phyloP scores from a whole-genome alignment of 2,888 invertebrate genomes.

The Crioceris asparagi region DNA sequence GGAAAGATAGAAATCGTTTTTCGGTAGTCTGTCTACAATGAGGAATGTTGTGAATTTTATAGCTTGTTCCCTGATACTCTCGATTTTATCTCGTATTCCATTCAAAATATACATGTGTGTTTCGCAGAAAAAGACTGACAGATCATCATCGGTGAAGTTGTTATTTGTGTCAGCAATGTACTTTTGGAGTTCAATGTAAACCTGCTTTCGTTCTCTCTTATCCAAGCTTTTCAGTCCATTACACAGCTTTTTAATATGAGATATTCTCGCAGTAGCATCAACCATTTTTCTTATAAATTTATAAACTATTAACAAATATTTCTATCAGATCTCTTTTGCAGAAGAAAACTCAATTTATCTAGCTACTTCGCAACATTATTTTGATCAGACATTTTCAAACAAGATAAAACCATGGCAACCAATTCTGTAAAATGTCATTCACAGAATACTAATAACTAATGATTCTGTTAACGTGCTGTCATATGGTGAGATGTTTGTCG shows the following conservation, averaged over 20 bases:
- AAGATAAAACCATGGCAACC: too few relatives aligned
- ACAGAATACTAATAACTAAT: too few relatives aligned
- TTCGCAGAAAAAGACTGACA: slow-evolving; percentile 35
- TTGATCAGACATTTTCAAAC: too few relatives aligned
- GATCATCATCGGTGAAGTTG: slow-evolving; percentile 36
- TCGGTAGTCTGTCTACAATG: slow-evolving; percentile 43
- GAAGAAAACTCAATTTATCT: too few relatives aligned
- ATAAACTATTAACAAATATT: too few relatives aligned
- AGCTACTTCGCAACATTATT: too few relatives aligned
- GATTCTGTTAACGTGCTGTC: too few relatives aligned
- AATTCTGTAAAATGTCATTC: too few relatives aligned
- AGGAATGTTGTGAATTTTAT: slow-evolving; percentile 47
- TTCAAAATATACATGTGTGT: slow-evolving; percentile 39
- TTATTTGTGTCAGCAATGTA: slow-evolving; percentile 39
- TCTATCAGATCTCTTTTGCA: too few relatives aligned
- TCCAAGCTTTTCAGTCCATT: slow-evolving; percentile 47
- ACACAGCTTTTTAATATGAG: slow-evolving; percentile 27
- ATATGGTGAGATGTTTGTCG: too few relatives aligned
- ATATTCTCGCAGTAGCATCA: slow-evolving; percentile 13
- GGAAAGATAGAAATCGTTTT: slow-evolving; percentile 62
- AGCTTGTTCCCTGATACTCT: slow-evolving; percentile 51
- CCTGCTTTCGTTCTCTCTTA: slow-evolving; percentile 46
- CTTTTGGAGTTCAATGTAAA: slow-evolving; percentile 44
- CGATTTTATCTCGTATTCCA: slow-evolving; percentile 46
- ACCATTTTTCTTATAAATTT: too few relatives aligned